Conservation (phyloP, 2,113 vertebrate genomes). For the Semicossyphus pulcher region DNA sequence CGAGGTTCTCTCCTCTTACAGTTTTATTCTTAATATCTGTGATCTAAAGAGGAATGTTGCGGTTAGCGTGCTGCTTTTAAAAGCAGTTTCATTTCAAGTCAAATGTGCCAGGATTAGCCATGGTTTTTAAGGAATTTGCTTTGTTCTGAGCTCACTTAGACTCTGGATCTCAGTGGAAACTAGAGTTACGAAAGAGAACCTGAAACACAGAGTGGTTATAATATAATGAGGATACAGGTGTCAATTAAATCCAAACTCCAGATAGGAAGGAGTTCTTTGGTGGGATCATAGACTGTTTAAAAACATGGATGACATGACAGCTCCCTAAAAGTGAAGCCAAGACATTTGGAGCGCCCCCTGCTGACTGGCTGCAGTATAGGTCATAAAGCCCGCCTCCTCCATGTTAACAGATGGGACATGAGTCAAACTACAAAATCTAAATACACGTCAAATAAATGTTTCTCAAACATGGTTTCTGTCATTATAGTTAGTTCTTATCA, state of each 20-base stretch:
- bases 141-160: constrained; percentile 15
- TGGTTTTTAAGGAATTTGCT: constrained; percentile 49
- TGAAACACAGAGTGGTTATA: neutral
- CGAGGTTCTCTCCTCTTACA: constrained; percentile 26
- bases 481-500: no score
- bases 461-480: no score
- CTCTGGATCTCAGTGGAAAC: constrained; percentile 13
- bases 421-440: no score
- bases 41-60: constrained; percentile 53
- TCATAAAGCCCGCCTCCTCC: no score
- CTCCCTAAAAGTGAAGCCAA: no score
- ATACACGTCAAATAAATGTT: no score
- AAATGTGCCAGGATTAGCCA: constrained; percentile 50
- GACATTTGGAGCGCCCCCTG: no score
- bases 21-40: constrained; percentile 48
- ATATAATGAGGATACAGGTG: neutral
- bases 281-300: no score
- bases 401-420: no score
- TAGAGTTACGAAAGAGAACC: neutral
- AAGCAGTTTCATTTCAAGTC: constrained; percentile 50
- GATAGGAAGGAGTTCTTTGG: neutral
- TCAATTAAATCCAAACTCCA: neutral
- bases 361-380: no score
- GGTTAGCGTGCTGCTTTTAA: constrained; percentile 42
- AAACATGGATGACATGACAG: no score